Base-by-base conservation (phyloP, 2,113 vertebrate genomes). In the Antigone vipio region DNA sequence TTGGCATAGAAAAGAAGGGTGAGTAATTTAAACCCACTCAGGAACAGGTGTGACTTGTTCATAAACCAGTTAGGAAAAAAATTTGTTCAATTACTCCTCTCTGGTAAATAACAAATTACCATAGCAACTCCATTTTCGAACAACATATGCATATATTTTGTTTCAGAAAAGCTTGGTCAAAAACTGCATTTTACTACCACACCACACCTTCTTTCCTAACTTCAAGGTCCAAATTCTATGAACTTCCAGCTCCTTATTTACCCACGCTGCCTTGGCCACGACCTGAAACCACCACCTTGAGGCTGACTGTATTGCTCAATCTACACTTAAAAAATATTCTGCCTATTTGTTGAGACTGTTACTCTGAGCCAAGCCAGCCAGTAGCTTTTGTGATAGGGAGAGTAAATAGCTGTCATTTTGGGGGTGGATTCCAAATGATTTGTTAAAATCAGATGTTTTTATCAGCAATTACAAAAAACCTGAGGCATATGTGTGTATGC, bases 41-140 rank as follows among this genome's bases (percentile, higher is more conserved):
- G 76, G 88, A 97, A 95, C 96, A 98, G 97, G 97, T 98, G 97
- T 96, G 96, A 96, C 90, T 96, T 96, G 92, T 98, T 97, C 92
- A 96, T 93, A 96, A 96, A 95, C 58, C 75, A 77, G 29, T 93
- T 97, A 85, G 23, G 34, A 73, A 90, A 92, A 91, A 91, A 95
- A 85, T 35, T 79, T 89, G 34, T 91, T 77, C 88, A 97, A 97
- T 97, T 95, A 95, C 35, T 85, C 50, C 78, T 63, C 83, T 92
- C 88, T 94, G 93, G 92, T 95, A 97, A 98, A 97, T 94, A 97
- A 92, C 89, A 89, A 67, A 96, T 97, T 97, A 90, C 96, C 97
- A 97, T 97, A 96, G 97, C 91, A 98, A 98, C 94, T 78, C 29
- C 85, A 75, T 90, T 94, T 94, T 91, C 74, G 95, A 97, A 95